phyloP scores from a whole-genome alignment of 2,888 invertebrate species.

The Dryadula phaetusa region DNA sequence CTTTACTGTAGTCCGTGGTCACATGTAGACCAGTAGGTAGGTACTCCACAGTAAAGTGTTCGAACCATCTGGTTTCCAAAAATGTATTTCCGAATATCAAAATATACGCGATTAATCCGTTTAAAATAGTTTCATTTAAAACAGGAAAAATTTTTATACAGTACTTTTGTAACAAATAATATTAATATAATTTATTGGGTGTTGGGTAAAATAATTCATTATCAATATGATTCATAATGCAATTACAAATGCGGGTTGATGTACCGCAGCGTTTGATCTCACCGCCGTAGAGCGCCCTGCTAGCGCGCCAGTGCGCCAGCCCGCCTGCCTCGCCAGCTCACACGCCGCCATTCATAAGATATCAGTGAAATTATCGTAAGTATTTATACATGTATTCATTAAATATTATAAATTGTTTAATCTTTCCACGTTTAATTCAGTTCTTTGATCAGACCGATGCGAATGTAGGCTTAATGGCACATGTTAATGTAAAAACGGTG shows the following conservation, averaged over 20 bases:
- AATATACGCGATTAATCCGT: too few species aligned
- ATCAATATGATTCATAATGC: conserved; percentile 31
- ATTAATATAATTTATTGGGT: neutral
- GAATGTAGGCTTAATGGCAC: conserved; percentile 7
- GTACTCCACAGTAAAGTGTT: too few species aligned
- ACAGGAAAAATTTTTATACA: too few species aligned
- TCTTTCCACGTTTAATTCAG: conserved; percentile 36
- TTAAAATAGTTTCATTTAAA: too few species aligned
- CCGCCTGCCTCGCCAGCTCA: neutral
- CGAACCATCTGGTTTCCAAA: too few species aligned
- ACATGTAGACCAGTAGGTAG: too few species aligned
- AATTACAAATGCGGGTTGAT: conserved; percentile 55
- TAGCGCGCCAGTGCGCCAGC: too few species aligned
- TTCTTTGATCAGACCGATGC: conserved; percentile 27
- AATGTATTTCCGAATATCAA: too few species aligned
- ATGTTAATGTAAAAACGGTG: neutral
- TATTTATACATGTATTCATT: conserved; percentile 43
- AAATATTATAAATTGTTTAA: conserved; percentile 39
- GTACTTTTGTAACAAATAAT: neutral
- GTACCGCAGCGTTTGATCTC: conserved; percentile 71
- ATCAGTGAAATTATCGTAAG: conserved; percentile 47
- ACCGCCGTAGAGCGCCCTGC: conserved; percentile 49
- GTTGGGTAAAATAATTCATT: neutral
- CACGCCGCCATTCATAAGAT: conserved; percentile 39
- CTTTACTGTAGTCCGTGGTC: too few species aligned